Conservation (phyloP, 1,140 invertebrate species). For the Mactra quadrangularis region DNA sequence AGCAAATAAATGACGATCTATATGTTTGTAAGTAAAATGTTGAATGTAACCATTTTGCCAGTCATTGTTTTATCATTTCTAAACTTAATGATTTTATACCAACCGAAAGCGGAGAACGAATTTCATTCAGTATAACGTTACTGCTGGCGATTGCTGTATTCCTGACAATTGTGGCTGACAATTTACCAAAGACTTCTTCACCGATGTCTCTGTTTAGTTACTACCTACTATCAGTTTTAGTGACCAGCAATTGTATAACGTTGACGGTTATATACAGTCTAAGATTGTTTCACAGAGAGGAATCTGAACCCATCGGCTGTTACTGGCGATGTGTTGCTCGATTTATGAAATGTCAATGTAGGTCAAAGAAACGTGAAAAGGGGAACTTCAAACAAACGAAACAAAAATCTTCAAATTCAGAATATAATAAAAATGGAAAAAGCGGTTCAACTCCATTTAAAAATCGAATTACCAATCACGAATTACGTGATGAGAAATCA, state of each 20-base stretch:
- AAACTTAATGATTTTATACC: constrained; percentile 86
- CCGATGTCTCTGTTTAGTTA: constrained; percentile 47
- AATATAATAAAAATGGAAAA: neutral
- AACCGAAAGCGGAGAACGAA: constrained; percentile 86
- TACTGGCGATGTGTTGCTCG: neutral
- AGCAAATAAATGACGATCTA: too few species aligned
- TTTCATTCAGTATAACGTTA: constrained; percentile 85
- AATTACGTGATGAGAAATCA: too few species aligned
- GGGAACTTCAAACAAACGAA: neutral
- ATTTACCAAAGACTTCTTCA: constrained; percentile 84
- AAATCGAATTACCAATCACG: too few species aligned
- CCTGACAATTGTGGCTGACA: constrained; percentile 85
- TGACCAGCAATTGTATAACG: constrained; percentile 42
- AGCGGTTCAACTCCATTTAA: too few species aligned
- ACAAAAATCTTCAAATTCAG: neutral
- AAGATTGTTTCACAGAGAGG: neutral
- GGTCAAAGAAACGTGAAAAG: too few species aligned
- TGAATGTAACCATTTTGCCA: constrained; percentile 86
- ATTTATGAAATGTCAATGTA: neutral
- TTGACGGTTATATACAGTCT: constrained; percentile 20
- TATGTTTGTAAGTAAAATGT: too few species aligned
- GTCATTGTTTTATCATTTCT: constrained; percentile 86
- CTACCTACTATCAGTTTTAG: constrained; percentile 39
- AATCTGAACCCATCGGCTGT: neutral
- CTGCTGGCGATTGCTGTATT: constrained; percentile 86